Conservation (phyloP, 2,113 vertebrate genomes). For the Daubentonia madagascariensis region DNA sequence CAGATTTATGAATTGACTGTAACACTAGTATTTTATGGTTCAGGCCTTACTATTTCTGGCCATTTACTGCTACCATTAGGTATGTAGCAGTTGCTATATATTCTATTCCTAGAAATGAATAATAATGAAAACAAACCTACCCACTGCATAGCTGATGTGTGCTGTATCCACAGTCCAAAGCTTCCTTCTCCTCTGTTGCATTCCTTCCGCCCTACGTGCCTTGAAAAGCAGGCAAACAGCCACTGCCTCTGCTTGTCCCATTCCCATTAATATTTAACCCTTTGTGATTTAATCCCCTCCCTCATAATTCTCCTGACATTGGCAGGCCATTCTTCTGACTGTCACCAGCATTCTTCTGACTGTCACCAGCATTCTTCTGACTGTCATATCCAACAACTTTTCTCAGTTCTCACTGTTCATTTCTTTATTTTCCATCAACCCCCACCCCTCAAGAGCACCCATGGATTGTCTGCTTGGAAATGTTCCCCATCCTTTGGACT, state of each 20-base stretch:
- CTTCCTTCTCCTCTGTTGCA: background rate
- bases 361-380: background rate
- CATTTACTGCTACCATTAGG: conserved; percentile 4
- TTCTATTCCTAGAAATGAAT: background rate
- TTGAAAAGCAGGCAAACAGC: background rate
- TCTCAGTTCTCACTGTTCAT: background rate
- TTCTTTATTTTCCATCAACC: background rate
- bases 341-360: background rate
- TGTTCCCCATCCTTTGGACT: background rate
- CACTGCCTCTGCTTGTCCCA: background rate
- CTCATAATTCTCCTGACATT: background rate
- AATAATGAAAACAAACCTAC: background rate
- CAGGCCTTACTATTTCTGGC: background rate
- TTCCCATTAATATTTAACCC: background rate
- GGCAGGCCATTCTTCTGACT: background rate
- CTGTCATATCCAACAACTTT: background rate
- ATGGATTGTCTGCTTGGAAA: background rate
- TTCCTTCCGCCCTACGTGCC: background rate
- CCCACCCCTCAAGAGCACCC: background rate
- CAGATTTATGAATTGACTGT: background rate
- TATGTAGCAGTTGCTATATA: background rate
- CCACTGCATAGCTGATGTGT: background rate
- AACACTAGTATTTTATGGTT: background rate
- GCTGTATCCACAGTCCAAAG: background rate
- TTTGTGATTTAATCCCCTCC: background rate